Base-by-base conservation (phyloP, 1,140 invertebrate genomes). In the Zaprionus inermis region DNA sequence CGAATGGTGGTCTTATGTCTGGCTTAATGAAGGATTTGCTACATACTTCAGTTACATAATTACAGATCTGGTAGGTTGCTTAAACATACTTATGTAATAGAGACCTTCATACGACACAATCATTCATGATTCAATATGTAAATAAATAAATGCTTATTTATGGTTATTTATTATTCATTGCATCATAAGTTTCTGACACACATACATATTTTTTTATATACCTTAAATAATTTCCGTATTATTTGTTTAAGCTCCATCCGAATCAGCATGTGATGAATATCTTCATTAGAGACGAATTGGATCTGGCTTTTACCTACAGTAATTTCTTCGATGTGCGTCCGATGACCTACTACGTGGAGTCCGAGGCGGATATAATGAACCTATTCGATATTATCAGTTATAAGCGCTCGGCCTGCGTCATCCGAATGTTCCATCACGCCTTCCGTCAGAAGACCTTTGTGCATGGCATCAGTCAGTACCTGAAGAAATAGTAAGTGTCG, bases 351-450 rank as follows among this genome's bases (percentile, higher is more conserved):
- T 94, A 94, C 1, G 96, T 96, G 7, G 92, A 93, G 34, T 94
- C 95, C 49, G 96, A 97, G 4, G 92, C 93, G 2, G 95, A 97
- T 82, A 96, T 98, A 54, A 93, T 94, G 32, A 93, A 94, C 16
- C 94, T 96, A 4, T 98, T 98, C 84, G 97, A 98, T 90, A 93
- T 93, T 3, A 97, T 98, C 14, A 95, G 96, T 1, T 98, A 98
- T 83, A 94, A 94, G 55, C 94, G 95, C 92, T 93, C 91, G 20
- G 92, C 91, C 74, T 92, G 86, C 56, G 90, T 94, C n/a, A 92
- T 94, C 57, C 90, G 91, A 38, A 94, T 94, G 93, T 93, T 94
- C 59, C 81, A 92, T 28, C 90, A 93, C 52, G 91, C 93, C 18
- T 83, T 94, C 32, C 78, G 74, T 0, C 80, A 91, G 58, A 41